A percentile compares a stretch with the other conserved stretches of the same genome.
phyloP scores from a whole-genome alignment of 64 coral and sea anemone genomes.

The Pocillopora verrucosa region DNA sequence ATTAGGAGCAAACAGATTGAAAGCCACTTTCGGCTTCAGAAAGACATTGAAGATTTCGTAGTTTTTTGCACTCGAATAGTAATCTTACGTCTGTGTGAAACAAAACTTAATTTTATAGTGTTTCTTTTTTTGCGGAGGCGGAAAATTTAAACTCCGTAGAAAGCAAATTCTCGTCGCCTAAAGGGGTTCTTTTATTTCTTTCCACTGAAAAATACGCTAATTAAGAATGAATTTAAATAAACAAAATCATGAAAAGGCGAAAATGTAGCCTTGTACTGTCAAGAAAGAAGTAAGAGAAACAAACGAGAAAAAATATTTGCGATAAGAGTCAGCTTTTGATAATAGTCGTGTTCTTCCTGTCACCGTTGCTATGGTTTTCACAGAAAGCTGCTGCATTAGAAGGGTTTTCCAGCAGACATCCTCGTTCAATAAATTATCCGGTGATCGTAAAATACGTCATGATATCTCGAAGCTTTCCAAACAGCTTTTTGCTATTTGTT shows the following conservation, averaged over 20 bases:
- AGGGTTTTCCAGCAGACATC: slow-evolving; percentile 1
- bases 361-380: slow-evolving; percentile 22
- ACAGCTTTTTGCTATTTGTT: neutral
- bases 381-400: neutral
- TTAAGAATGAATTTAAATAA: neutral
- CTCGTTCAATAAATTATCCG: neutral
- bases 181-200: neutral
- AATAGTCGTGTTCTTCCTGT: neutral
- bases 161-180: slow-evolving; percentile 2
- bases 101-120: neutral
- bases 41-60: neutral
- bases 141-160: neutral
- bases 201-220: neutral
- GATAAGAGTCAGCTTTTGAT: neutral
- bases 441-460: slow-evolving; percentile 13
- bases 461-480: slow-evolving; percentile 5
- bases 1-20: neutral
- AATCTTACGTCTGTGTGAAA: neutral
- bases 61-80: neutral
- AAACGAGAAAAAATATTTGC: neutral
- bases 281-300: neutral
- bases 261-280: neutral
- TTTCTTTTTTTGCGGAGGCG: neutral
- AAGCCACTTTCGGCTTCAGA: neutral
- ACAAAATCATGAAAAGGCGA: neutral